Conservation (phyloP, 1,140 invertebrate genomes). For the Phymastichus coffea region DNA sequence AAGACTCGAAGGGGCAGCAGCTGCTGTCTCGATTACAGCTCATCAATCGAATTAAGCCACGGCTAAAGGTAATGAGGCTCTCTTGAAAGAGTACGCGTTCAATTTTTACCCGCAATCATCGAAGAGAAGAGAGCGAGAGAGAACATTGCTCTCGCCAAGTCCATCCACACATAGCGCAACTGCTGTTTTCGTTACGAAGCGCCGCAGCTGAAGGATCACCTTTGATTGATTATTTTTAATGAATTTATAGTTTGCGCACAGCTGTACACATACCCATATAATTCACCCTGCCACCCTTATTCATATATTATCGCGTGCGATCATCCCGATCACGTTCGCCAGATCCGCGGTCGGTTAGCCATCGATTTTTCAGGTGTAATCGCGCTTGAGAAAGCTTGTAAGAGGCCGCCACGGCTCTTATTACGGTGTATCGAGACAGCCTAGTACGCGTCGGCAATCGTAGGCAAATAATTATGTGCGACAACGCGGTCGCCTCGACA, state of each 20-base stretch:
- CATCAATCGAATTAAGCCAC: constrained; percentile 21
- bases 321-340: not conserved
- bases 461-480: too few species aligned
- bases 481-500: too few species aligned
- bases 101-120: constrained; percentile 26
- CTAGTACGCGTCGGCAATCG: too few species aligned
- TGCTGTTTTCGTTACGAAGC: not conserved
- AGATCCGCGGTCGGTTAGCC: too few species aligned
- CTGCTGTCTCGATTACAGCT: constrained; percentile 13
- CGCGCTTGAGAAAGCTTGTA: too few species aligned
- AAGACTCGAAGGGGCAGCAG: constrained; percentile 3
- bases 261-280: constrained; percentile 25
- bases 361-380: too few species aligned
- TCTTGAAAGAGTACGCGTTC: constrained; percentile 9
- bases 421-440: too few species aligned
- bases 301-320: not conserved
- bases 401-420: too few species aligned
- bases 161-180: not conserved
- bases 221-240: constrained; percentile 25
- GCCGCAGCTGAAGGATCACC: constrained; percentile 13
- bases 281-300: constrained; percentile 4
- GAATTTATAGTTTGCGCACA: constrained; percentile 10
- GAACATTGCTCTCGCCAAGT: not conserved
- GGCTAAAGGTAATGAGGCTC: constrained; percentile 9
- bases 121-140: too few species aligned